Conservation (phyloP, 2,888 invertebrate genomes). For the Ochropleura leucogaster region DNA sequence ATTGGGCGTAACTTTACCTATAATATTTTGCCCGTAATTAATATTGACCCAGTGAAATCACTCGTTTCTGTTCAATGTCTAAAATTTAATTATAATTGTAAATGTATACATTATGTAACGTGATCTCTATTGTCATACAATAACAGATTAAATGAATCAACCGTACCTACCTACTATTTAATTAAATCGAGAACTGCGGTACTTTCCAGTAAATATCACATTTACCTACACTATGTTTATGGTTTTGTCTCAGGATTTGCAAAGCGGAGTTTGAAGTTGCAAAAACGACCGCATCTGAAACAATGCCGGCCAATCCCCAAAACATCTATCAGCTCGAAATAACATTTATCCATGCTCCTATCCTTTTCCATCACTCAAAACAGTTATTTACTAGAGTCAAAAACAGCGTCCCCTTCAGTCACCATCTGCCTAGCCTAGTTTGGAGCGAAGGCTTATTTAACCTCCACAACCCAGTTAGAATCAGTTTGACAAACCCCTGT, state of each 20-base stretch:
- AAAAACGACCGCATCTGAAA: neutral
- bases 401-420: no score
- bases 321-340: no score
- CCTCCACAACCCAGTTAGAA: no score
- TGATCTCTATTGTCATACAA: conserved; percentile 26
- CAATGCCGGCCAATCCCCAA: no score
- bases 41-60: neutral
- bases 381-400: no score
- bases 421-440: no score
- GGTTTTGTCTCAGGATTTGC: neutral
- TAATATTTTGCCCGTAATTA: neutral
- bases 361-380: no score
- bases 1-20: neutral
- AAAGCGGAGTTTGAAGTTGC: neutral
- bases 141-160: conserved; percentile 15
- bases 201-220: conserved; percentile 15
- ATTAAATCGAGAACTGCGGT: neutral
- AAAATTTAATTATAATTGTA: neutral
- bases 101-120: conserved; percentile 22
- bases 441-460: no score
- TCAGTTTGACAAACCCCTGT: no score
- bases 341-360: no score
- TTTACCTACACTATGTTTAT: neutral
- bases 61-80: conserved; percentile 3
- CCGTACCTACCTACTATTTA: neutral